These are phyloP conservation scores for Boulengeromyrus knoepffleri DNA, from an alignment of 2,113 vertebrate species.

Conservation along the genomic window DNA sequence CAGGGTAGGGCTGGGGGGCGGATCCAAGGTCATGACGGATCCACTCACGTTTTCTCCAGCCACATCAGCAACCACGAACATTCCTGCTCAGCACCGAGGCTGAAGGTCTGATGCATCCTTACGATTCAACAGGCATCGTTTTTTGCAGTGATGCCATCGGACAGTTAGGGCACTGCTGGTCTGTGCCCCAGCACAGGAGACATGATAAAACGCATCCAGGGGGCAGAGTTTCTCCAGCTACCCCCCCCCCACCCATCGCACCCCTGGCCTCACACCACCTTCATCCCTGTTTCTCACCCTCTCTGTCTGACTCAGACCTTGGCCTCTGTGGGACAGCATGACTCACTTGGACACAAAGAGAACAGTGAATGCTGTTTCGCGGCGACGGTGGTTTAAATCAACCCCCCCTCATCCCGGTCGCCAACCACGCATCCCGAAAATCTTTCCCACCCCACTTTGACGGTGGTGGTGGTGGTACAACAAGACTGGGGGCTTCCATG, in stretches of 20 bases:
- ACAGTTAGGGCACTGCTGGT: background rate
- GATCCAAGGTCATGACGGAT: background rate
- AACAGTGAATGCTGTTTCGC: background rate
- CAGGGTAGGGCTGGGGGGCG: background rate
- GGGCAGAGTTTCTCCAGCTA: background rate
- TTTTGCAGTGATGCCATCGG: background rate
- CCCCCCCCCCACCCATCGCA: background rate
- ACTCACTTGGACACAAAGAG: constrained; percentile 12
- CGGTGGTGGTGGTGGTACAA: background rate
- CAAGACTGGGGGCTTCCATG: background rate
- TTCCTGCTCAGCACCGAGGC: background rate
- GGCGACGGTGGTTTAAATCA: background rate
- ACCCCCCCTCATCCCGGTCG: background rate
- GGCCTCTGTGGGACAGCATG: background rate
- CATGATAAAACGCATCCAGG: background rate
- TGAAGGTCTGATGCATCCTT: background rate
- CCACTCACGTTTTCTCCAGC: background rate
- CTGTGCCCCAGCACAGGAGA: background rate
- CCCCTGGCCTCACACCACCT: background rate
- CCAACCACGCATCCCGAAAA: constrained; percentile 6
- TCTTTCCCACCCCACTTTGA: constrained; percentile 4
- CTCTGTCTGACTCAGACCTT: background rate
- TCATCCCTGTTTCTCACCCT: background rate
- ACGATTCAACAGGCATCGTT: background rate
- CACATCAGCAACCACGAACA: background rate